Percentiles rank a stretch among this genome's conserved stretches.
Conservation (phyloP, 2,113 vertebrate genomes). For the Pelvicachromis taeniatus region DNA sequence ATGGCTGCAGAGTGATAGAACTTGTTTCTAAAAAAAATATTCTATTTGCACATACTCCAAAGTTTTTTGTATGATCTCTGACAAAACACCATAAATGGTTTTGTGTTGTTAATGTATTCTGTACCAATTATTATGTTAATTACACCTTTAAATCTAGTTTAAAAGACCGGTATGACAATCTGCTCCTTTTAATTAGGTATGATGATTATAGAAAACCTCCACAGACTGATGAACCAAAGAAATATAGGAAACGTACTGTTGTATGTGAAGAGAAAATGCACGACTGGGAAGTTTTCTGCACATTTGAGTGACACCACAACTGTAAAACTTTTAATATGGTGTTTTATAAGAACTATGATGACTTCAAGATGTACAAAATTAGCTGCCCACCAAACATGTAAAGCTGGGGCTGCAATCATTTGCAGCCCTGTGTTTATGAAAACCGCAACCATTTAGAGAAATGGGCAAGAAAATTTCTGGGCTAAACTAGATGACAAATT, state of each 20-base stretch:
- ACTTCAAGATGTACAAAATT: constrained; percentile 44
- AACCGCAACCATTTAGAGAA: constrained; percentile 22
- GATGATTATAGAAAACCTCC: not conserved
- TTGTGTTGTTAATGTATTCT: not conserved
- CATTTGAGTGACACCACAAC: not conserved
- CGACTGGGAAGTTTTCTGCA: not conserved
- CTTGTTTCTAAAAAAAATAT: not conserved
- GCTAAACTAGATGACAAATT: not conserved
- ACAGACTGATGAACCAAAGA: not conserved
- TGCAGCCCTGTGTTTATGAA: not conserved
- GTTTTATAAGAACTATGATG: constrained; percentile 32
- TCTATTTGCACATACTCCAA: not conserved
- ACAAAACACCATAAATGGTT: not conserved
- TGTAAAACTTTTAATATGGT: constrained; percentile 14
- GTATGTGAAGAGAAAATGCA: not conserved
- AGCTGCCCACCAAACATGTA: constrained; percentile 10
- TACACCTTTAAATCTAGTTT: not conserved
- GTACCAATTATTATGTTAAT: not conserved
- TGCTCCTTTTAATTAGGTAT: not conserved
- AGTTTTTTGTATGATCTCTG: not conserved
- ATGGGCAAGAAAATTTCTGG: not conserved
- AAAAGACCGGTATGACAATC: not conserved
- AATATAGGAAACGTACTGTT: not conserved
- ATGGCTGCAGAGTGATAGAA: not conserved
- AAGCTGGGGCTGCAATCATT: constrained; percentile 5